Evolutionary conservation across 2,113 vertebrate genomes (phyloP).

Genomic region (Laterallus jamaicensis): DNA sequence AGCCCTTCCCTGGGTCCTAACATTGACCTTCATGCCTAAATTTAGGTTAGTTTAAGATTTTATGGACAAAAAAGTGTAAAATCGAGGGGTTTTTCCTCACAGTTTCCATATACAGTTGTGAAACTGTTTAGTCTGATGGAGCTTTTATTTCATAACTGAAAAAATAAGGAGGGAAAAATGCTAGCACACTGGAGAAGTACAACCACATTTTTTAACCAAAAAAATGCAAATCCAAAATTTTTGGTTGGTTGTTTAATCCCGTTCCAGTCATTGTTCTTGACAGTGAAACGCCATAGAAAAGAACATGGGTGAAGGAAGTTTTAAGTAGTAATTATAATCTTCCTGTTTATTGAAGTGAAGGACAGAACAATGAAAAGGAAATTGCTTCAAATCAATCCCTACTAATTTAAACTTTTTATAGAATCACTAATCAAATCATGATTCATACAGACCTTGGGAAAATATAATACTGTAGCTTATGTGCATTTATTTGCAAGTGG

Average conservation of each 20-base stretch:
- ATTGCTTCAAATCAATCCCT: not conserved
- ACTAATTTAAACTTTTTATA: conserved; percentile 5
- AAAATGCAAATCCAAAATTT: not conserved
- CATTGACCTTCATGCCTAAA: not conserved
- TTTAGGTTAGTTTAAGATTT: not conserved
- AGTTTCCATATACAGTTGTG: not conserved
- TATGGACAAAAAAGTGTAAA: not conserved
- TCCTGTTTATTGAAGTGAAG: not conserved
- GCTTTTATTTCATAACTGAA: not conserved
- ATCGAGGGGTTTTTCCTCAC: not conserved
- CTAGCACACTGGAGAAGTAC: not conserved
- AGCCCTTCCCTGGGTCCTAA: not conserved
- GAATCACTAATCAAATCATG: not conserved
- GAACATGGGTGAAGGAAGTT: not conserved
- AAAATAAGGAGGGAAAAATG: not conserved
- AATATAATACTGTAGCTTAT: not conserved
- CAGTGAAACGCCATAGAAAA: not conserved
- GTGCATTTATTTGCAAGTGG: not conserved
- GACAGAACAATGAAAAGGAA: not conserved
- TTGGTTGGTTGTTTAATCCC: not conserved
- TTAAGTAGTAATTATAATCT: not conserved
- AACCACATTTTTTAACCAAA: not conserved
- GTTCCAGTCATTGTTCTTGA: not conserved
- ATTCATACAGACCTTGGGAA: not conserved
- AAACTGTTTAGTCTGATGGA: not conserved